Base-by-base conservation (phyloP, 2,113 vertebrate species). In the Piaya cayana region DNA sequence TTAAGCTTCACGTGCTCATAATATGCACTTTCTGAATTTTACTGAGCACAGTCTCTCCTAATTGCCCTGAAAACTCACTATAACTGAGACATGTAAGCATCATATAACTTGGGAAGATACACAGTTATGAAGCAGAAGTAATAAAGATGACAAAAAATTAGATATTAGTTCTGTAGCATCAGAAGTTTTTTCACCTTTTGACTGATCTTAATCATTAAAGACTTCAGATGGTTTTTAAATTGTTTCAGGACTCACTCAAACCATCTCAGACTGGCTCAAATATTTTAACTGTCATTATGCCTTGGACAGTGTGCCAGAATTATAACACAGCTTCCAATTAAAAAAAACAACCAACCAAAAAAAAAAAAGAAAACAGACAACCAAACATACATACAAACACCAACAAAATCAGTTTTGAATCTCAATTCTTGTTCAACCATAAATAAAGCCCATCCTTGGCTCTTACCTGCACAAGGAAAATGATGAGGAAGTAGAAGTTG, bases 401-500 rank as follows among this genome's bases (percentile, higher is more conserved):
- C 43, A 45, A 18, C 30, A 63, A 37, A 84, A 23, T 30, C 10
- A 22, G 9, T 25, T 82, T 12, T 47, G 32, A 88, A 89, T 25
- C 42, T 43, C 62, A 21, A 0, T 2, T 75, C 39, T 43, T 39
- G 6, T 9, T 29, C 18, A 25, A 88, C 26, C 55, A 0, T 6
- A 83, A 92, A 74, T 1, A 79, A 27, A 62, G 22, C 7, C 16
- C 10, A 3, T 5, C 17, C 39, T 32, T 9, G 11, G 26, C 34
- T 77, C 98, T 98, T 98, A 99, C 99, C 99, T 99, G 99, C 71
- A 99, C 99, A 27, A 99, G 98, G 95, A 99, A 99, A 97, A 99
- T 99, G 97, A 99, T 99, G 85, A 99, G 99, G 97, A 99, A 99
- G 98, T 99, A 99, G 98, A 99, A 99, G 98, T 99, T 99, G 93